Base-by-base conservation (phyloP, 37 sponge, comb jelly and placozoan species). In the Oopsacas minuta region DNA sequence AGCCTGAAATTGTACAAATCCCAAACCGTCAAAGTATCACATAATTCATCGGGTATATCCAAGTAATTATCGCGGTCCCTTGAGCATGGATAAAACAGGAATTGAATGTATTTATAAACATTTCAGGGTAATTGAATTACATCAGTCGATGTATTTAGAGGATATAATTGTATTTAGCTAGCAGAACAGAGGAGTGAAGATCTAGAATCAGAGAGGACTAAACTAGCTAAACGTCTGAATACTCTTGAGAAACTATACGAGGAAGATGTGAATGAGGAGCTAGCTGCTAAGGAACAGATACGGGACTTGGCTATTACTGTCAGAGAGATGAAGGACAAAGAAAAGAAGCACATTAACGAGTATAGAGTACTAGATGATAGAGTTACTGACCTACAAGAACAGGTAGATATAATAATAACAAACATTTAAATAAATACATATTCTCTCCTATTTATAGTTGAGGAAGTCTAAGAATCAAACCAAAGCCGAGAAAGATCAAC, bases 291-390 rank as follows among this genome's bases (percentile, higher is more conserved):
- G 75, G 75, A 61, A 34, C 75, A 61, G 75, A 61, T 61, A 10
- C 75, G 75, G 22, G 75, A 61, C 75, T 34, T 61, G 75, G 75
- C 75, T 34, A 12, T 61, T 34, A 61, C 75, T 61, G 22, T 61
- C 7, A 25, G 75, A 3, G 75, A 61, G 22, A 61, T 61, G 75
- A 61, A 61, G 22, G 75, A 61, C 22, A 61, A 61, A 34, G 75
- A 61, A 34, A 61, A 61, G 75, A 61, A 61, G 75, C 75, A 61
- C 75, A 12, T 61, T n/a, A 61, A 61, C 22, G 75, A 61, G 75
- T 61, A 61, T n/a, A 61, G 75, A n/a, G 28, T 61, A 34, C 22
- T 61, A n/a, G 75, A 61, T 12, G 75, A 61, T 61, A 61, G 75
- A 34, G 75, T 61, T 3, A 61, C 75, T 7, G 75, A 61, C 5